A percentile compares a stretch with the other conserved stretches of the same genome.
phyloP scores from a whole-genome alignment of 2,797 vertebrate genomes.

The Varecia variegata region DNA sequence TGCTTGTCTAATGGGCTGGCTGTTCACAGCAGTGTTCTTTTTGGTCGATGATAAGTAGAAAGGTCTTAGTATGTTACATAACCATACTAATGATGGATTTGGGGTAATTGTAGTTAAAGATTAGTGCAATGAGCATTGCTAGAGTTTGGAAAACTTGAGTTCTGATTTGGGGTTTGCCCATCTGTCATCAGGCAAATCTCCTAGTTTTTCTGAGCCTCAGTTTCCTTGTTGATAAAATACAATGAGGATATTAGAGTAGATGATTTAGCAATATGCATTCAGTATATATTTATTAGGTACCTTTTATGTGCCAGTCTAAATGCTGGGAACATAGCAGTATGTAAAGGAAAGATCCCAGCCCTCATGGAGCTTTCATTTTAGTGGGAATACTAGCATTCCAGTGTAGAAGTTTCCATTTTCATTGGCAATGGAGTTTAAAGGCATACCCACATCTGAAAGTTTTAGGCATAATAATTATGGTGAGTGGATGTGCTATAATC shows the following conservation, averaged over 20 bases:
- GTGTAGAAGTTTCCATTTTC: not conserved
- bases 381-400: not conserved
- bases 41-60: conserved; percentile 45
- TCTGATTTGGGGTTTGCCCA: not conserved
- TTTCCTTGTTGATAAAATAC: conserved; percentile 26
- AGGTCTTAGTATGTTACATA: conserved; percentile 50
- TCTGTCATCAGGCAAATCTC: not conserved
- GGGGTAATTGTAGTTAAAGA: conserved; percentile 41
- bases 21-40: conserved; percentile 31
- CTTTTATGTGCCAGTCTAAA: not conserved
- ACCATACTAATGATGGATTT: conserved; percentile 42
- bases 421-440: not conserved
- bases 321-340: not conserved
- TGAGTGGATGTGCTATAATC: not conserved
- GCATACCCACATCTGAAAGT: not conserved
- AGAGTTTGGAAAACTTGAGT: not conserved
- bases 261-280: not conserved
- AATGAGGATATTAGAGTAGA: not conserved
- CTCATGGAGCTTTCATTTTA: not conserved
- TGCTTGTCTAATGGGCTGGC: conserved; percentile 56
- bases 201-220: not conserved
- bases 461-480: conserved; percentile 19
- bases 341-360: not conserved
- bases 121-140: not conserved
- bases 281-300: not conserved